phyloP scores from a whole-genome alignment of 2,888 invertebrate genomes.

The Colletes collaris region DNA sequence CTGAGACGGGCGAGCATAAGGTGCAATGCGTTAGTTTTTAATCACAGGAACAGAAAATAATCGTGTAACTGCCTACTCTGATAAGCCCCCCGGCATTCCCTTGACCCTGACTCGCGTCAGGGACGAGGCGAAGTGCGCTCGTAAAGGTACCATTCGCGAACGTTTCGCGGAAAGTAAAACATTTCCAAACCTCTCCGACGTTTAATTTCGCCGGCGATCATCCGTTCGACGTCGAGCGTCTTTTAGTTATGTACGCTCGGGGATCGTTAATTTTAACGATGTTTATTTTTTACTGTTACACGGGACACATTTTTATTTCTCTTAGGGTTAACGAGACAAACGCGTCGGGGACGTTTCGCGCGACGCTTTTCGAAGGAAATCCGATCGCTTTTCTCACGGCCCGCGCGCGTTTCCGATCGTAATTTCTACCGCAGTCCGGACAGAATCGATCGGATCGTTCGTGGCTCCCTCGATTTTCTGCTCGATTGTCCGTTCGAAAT shows the following conservation, averaged over 20 bases:
- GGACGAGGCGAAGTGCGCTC: slow-evolving; percentile 25
- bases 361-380: slow-evolving; percentile 13
- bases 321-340: slow-evolving; percentile 9
- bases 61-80: slow-evolving; percentile 52
- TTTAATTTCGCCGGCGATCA: slow-evolving; percentile 12
- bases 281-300: slow-evolving; percentile 20
- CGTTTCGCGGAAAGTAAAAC: slow-evolving; percentile 52
- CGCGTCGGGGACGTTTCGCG: neutral
- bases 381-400: slow-evolving; percentile 64
- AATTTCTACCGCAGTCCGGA: slow-evolving; percentile 31
- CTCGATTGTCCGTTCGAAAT: too few relatives aligned
- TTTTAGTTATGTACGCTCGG: slow-evolving; percentile 11
- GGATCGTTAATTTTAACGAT: neutral
- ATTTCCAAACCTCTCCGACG: slow-evolving; percentile 10
- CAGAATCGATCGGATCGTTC: neutral
- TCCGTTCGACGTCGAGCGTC: slow-evolving; percentile 6
- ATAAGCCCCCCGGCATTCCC: slow-evolving; percentile 20
- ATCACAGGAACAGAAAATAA: slow-evolving; percentile 41
- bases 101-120: slow-evolving; percentile 26
- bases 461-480: neutral
- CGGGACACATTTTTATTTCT: slow-evolving; percentile 21
- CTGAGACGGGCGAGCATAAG: slow-evolving; percentile 43
- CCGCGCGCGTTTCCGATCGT: slow-evolving; percentile 39
- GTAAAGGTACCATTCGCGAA: slow-evolving; percentile 17
- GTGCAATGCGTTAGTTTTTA: slow-evolving; percentile 61